Base-by-base conservation (phyloP, 2,888 invertebrate species). In the Podabrus alpinus region DNA sequence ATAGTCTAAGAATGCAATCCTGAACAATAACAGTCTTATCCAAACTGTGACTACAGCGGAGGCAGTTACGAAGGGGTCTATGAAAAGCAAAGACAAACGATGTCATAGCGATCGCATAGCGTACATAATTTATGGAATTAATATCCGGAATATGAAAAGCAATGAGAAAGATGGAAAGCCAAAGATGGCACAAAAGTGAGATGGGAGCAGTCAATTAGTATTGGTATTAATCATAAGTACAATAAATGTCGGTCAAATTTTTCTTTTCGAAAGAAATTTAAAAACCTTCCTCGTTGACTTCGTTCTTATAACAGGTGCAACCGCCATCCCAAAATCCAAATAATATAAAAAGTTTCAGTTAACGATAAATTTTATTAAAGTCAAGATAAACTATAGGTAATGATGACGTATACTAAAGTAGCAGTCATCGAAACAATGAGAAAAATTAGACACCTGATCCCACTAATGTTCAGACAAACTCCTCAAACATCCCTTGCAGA, bases 71-170 rank as follows among this genome's bases (percentile, higher is more conserved):
- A 74, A 74, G 68, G 71, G 69, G 60, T 62, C 69, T 16, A 71
- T 70, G 75, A 74, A 75, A 74, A 77, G 79, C 73, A 77, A 80
- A 81, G 81, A 81, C 81, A 81, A 81, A 81, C 81, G 81, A 78
- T 78, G 77, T 70, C 77, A 77, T 79, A 77, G 80, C 79, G 78
- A 81, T 80, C 80, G 80, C 80, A 79, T 79, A 79, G 76, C 79
- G 78, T 69, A 74, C 71, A 81, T 83, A 85, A 85, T 85, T 86
- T 86, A 86, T 86, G 85, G 84, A 85, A 85, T 85, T 86, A 85
- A 82, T 82, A 82, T 82, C 82, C 82, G 82, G 80, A 71, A 75
- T 79, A 72, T 79, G 77, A 79, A 79, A 77, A 78, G 75, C 75
- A 77, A 68, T 66, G 71, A 75, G 78, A 73, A 72, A 74, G 78